phyloP scores from a whole-genome alignment of 2,888 invertebrate species.

The Synergus gifuensis region DNA sequence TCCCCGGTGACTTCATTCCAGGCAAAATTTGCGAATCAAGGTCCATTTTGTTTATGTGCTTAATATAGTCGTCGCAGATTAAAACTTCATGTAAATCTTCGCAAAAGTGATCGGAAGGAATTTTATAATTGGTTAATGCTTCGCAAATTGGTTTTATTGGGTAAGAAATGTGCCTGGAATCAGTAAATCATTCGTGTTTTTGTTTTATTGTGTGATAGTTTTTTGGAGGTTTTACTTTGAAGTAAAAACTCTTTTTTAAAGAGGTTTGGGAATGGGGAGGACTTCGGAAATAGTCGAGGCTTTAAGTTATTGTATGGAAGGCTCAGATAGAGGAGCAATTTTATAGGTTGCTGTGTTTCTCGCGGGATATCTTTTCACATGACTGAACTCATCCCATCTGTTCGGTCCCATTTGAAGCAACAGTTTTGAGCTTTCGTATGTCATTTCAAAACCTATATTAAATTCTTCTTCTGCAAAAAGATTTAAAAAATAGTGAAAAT shows the following conservation, averaged over 20 bases:
- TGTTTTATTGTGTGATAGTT: neutral
- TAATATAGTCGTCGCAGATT: conserved; percentile 39
- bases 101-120: neutral
- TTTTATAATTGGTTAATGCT: conserved; percentile 24
- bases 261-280: neutral
- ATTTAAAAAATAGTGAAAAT: no score
- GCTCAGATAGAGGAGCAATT: neutral
- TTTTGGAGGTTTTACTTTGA: neutral
- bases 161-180: neutral
- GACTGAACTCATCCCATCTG: conserved; percentile 8
- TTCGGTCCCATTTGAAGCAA: conserved; percentile 6
- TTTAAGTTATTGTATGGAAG: neutral
- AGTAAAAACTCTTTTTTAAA: no score
- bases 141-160: neutral
- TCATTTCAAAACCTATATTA: neutral
- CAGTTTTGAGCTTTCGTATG: neutral
- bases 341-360: conserved; percentile 22
- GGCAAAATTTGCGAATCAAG: conserved; percentile 22
- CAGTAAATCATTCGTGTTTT: neutral
- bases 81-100: conserved; percentile 7
- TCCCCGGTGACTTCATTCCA: conserved; percentile 20
- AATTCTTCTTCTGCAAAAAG: neutral
- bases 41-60: conserved; percentile 27
- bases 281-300: neutral
- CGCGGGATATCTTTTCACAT: conserved; percentile 21